phyloP scores from a whole-genome alignment of 1,140 invertebrate species.

The Gonioctena quinquepunctata region DNA sequence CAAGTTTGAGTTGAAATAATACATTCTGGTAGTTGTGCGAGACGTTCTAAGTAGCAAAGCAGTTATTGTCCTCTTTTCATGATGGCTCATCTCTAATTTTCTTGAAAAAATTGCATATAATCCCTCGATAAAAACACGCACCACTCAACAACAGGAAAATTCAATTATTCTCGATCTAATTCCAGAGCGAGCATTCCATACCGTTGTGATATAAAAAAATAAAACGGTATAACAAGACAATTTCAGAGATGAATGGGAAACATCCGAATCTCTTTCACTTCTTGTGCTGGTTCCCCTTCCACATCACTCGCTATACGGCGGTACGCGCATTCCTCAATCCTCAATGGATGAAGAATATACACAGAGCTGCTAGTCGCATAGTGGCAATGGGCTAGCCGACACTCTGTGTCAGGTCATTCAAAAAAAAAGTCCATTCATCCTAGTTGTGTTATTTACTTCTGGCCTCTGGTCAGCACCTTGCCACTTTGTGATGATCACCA shows the following conservation, averaged over 20 bases:
- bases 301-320: neutral
- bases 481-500: neutral
- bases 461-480: neutral
- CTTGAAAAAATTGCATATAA: no score
- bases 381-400: constrained; percentile 17
- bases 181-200: neutral
- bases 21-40: neutral
- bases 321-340: constrained; percentile 15
- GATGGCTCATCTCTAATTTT: no score
- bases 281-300: constrained; percentile 20
- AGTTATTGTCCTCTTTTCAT: no score
- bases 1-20: neutral
- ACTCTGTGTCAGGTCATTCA: no score
- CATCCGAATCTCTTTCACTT: constrained; percentile 27
- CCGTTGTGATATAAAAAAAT: constrained; percentile 10
- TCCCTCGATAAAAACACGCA: no score
- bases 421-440: no score
- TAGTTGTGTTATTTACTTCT: no score
- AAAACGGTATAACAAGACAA: constrained; percentile 19
- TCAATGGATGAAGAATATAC: constrained; percentile 21
- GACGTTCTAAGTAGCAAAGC: neutral
- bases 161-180: neutral
- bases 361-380: constrained; percentile 21
- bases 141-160: neutral
- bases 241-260: constrained; percentile 29